These are phyloP conservation scores for Meloe dianella DNA, from an alignment of 2,888 invertebrate species.

Conservation along the genomic window DNA sequence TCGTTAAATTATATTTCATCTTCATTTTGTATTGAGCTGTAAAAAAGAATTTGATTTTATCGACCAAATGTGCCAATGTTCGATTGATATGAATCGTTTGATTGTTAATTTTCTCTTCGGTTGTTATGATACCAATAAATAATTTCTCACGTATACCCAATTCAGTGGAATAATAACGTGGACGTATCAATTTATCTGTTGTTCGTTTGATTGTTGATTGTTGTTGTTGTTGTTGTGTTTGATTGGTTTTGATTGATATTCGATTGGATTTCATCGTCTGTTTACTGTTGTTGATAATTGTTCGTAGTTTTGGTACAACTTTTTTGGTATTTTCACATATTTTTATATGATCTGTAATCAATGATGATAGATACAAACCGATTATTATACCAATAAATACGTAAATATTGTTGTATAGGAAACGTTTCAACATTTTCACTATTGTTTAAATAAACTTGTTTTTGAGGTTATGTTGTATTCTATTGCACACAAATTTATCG, in stretches of 20 bases:
- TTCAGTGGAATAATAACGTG: conserved; percentile 94
- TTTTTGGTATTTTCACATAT: conserved; percentile 28
- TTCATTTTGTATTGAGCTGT: conserved; percentile 58
- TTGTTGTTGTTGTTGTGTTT: conserved; percentile 30
- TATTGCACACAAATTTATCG: no score
- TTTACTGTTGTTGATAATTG: conserved; percentile 15
- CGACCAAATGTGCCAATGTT: conserved; percentile 83
- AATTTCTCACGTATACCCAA: conserved; percentile 90
- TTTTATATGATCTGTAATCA: conserved; percentile 38
- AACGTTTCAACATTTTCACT: conserved; percentile 26
- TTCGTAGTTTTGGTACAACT: neutral
- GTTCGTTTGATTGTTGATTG: conserved; percentile 40
- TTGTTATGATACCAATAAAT: conserved; percentile 85
- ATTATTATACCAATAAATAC: conserved; percentile 48
- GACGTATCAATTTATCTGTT: conserved; percentile 71
- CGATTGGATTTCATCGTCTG: neutral
- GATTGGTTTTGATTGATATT: neutral
- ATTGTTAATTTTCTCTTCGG: conserved; percentile 72
- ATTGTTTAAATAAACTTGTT: no score
- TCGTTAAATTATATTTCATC: conserved; percentile 53
- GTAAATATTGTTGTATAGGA: conserved; percentile 48
- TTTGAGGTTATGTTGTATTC: conserved; percentile 12
- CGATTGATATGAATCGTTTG: conserved; percentile 85
- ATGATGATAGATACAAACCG: conserved; percentile 47
- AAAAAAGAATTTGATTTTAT: conserved; percentile 71